phyloP scores from a whole-genome alignment of 2,113 vertebrate species.

The Antechinus flavipes region DNA sequence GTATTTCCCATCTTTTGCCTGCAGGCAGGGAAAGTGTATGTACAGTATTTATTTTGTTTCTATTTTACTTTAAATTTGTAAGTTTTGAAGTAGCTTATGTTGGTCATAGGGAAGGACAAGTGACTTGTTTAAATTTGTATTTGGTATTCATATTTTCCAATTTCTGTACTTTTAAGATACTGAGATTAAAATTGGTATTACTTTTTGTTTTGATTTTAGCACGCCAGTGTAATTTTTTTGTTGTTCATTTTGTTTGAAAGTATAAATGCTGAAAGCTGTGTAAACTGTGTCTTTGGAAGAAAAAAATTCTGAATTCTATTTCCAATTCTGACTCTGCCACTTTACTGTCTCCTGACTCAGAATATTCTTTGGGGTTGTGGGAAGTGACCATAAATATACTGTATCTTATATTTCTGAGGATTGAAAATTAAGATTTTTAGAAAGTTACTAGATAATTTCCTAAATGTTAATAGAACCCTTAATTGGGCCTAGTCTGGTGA shows the following conservation, averaged over 20 bases:
- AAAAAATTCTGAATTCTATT: constrained; percentile 79
- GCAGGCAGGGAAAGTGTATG: constrained; percentile 91
- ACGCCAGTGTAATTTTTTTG: constrained; percentile 83
- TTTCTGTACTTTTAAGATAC: constrained; percentile 88
- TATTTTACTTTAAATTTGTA: constrained; percentile 87
- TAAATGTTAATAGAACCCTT: neutral
- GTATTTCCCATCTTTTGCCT: constrained; percentile 91
- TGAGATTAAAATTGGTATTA: constrained; percentile 89
- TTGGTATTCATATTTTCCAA: constrained; percentile 87
- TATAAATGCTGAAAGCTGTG: constrained; percentile 78
- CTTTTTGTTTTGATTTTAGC: constrained; percentile 87
- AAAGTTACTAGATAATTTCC: neutral
- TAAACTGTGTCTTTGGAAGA: constrained; percentile 77
- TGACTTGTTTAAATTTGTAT: constrained; percentile 89
- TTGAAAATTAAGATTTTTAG: neutral
- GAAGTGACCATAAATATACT: neutral
- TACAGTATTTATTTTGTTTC: constrained; percentile 91
- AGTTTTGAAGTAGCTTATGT: constrained; percentile 87
- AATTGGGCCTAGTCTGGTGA: neutral
- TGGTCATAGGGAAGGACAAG: constrained; percentile 85
- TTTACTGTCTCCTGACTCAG: constrained; percentile 58
- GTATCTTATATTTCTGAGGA: constrained; percentile 2
- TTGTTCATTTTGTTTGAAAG: constrained; percentile 79
- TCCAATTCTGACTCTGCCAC: constrained; percentile 62
- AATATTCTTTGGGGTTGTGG: constrained; percentile 29